Conservation (phyloP, 1,140 invertebrate species). For the Heliothis subflexa region DNA sequence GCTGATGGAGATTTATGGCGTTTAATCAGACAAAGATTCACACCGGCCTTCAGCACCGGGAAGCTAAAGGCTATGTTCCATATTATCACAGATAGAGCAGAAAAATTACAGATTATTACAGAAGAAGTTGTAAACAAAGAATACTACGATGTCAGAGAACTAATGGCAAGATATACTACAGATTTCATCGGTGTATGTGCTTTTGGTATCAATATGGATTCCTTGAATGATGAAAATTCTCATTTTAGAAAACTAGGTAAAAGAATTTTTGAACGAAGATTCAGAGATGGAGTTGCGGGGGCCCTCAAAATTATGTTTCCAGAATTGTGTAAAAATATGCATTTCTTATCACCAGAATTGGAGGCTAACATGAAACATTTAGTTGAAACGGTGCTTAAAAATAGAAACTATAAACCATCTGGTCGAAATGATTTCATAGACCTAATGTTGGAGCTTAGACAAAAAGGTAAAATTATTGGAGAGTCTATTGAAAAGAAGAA, state of each 20-base stretch:
- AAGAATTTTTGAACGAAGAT: slow-evolving; percentile 60
- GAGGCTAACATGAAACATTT: slow-evolving; percentile 62
- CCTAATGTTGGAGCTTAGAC: slow-evolving; percentile 83
- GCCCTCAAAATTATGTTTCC: slow-evolving; percentile 55
- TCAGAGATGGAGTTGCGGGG: slow-evolving; percentile 53
- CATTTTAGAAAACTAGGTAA: slow-evolving; percentile 83
- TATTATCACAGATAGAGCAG: slow-evolving; percentile 80
- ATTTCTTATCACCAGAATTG: slow-evolving; percentile 57
- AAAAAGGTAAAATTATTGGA: slow-evolving; percentile 70
- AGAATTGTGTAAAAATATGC: slow-evolving; percentile 59
- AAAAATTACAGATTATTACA: slow-evolving; percentile 78
- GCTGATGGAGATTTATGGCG: slow-evolving; percentile 87
- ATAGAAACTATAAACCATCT: slow-evolving; percentile 77
- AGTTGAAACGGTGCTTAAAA: slow-evolving; percentile 74
- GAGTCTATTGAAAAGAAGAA: slow-evolving; percentile 56
- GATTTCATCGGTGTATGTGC: slow-evolving; percentile 87
- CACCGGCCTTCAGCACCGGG: slow-evolving; percentile 88
- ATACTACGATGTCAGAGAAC: slow-evolving; percentile 83
- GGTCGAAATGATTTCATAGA: slow-evolving; percentile 86
- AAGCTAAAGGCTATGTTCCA: slow-evolving; percentile 88
- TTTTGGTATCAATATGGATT: slow-evolving; percentile 87
- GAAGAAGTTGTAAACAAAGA: slow-evolving; percentile 67
- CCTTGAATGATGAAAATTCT: slow-evolving; percentile 84
- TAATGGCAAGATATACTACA: slow-evolving; percentile 84
- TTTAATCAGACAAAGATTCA: slow-evolving; percentile 87